phyloP scores from a whole-genome alignment of 2,888 invertebrate genomes.

The Drosophila paramelanica region DNA sequence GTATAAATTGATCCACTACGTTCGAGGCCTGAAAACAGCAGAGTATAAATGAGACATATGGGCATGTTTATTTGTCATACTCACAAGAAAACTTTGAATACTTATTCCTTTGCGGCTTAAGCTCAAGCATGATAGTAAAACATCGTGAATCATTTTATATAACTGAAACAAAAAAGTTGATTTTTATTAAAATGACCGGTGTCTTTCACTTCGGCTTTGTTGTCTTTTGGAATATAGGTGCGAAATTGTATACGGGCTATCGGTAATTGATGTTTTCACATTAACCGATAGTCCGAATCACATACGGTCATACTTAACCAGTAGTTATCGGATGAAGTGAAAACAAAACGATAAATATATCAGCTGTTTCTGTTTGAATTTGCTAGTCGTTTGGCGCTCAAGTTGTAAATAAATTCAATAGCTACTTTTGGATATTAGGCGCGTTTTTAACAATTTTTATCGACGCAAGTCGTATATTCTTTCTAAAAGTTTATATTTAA shows the following conservation, averaged over 20 bases:
- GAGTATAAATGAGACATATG: background rate
- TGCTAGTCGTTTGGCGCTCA: background rate
- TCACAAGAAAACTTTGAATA: constrained; percentile 79
- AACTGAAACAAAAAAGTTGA: background rate
- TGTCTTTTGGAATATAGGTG: constrained; percentile 17
- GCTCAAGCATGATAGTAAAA: constrained; percentile 80
- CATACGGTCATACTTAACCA: background rate
- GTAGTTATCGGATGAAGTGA: constrained; percentile 9
- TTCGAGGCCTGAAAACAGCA: constrained; percentile 62
- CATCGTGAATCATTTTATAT: constrained; percentile 82
- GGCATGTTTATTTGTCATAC: constrained; percentile 1
- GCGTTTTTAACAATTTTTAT: background rate
- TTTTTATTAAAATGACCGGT: constrained; percentile 11
- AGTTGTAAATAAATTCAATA: background rate
- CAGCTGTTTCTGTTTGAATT: constrained; percentile 10
- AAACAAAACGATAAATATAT: background rate
- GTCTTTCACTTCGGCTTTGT: background rate
- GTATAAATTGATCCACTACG: constrained; percentile 77
- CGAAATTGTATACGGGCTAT: constrained; percentile 1
- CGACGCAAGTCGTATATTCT: too few relatives aligned
- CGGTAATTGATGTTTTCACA: background rate
- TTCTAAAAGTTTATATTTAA: too few relatives aligned
- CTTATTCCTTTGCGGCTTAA: constrained; percentile 68
- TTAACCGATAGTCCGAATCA: background rate
- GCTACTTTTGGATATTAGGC: too few relatives aligned